Evolutionary conservation across 2,113 vertebrate genomes (phyloP).

Genomic region (Coptodon bakossiorum): DNA sequence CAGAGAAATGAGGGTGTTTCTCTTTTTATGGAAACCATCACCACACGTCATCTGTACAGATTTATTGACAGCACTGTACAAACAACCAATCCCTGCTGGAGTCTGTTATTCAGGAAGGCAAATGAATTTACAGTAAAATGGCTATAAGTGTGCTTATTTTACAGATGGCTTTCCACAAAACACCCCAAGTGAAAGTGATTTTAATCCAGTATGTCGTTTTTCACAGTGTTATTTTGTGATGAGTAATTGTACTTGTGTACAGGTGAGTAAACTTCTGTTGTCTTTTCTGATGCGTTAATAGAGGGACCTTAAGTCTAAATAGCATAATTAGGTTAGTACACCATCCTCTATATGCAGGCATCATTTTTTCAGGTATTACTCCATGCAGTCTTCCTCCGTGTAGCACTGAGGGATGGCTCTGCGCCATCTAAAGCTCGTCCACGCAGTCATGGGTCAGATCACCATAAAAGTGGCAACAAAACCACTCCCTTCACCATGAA

Average conservation of each 20-base stretch:
- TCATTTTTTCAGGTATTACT: neutral
- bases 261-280: neutral
- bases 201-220: neutral
- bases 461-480: constrained; percentile 32
- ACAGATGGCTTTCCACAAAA: neutral
- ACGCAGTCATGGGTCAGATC: constrained; percentile 25
- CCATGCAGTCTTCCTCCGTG: neutral
- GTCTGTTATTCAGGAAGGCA: neutral
- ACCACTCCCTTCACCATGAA: constrained; percentile 46
- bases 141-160: neutral
- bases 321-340: neutral
- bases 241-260: neutral
- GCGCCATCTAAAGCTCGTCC: neutral
- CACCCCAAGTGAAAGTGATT: neutral
- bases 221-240: neutral
- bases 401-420: neutral
- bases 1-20: neutral
- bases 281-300: neutral
- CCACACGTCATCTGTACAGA: neutral
- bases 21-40: constrained; percentile 49
- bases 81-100: neutral
- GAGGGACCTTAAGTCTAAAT: neutral
- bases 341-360: neutral
- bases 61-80: neutral
- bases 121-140: neutral